A percentile compares a stretch with the other conserved stretches of the same genome.
Conservation (phyloP, 2,113 vertebrate genomes). For the Cichladusa arquata region DNA sequence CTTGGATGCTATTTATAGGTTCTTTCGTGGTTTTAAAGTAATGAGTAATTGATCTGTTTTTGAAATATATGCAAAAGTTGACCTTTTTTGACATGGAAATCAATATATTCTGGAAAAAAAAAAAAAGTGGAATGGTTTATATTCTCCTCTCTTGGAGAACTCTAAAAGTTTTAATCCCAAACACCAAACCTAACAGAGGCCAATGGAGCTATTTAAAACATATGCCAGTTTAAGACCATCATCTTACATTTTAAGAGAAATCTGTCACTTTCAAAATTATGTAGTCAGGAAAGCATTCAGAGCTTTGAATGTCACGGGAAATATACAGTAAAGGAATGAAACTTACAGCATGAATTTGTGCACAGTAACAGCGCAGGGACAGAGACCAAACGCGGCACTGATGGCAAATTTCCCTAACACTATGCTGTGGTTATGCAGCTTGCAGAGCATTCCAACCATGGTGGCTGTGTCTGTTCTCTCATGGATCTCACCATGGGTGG, state of each 20-base stretch:
- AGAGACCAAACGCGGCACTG: neutral
- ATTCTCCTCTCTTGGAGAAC: neutral
- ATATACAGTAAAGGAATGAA: neutral
- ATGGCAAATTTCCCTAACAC: neutral
- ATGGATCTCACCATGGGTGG: neutral
- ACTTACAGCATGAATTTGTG: neutral
- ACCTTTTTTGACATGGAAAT: neutral
- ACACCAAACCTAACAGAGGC: neutral
- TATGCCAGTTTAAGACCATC: neutral
- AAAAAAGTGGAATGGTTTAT: neutral
- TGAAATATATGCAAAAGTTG: neutral
- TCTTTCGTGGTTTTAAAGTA: neutral
- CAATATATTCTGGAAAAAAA: neutral
- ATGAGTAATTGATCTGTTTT: neutral
- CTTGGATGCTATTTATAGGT: neutral
- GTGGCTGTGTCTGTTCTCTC: neutral
- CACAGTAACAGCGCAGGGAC: neutral
- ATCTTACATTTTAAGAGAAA: neutral
- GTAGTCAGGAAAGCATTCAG: neutral
- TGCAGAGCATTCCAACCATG: neutral
- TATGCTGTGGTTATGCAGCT: neutral
- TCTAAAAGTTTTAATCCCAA: neutral
- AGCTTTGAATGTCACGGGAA: neutral
- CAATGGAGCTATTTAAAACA: neutral
- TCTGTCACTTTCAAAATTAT: neutral